A percentile compares a stretch with the other conserved stretches of the same genome.
Evolutionary conservation across 2,113 vertebrate species (phyloP).

Genomic region (Entelurus aequoreus): DNA sequence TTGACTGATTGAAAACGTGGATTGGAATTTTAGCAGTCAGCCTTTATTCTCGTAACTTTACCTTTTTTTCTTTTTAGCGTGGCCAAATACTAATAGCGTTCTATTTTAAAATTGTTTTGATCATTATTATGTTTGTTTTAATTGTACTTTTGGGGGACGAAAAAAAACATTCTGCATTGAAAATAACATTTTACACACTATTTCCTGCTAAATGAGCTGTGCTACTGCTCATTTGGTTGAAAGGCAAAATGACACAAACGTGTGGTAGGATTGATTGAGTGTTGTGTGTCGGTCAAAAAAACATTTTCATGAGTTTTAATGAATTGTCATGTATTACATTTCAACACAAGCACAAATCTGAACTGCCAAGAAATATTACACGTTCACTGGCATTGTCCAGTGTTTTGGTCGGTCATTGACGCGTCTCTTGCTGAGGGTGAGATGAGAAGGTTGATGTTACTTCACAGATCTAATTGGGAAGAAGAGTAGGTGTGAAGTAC

Average conservation of each 20-base stretch:
- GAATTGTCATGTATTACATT: constrained; percentile 15
- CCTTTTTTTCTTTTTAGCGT: too few relatives aligned
- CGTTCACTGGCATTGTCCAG: constrained; percentile 11
- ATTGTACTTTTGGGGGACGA: constrained; percentile 26
- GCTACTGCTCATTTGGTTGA: constrained; percentile 31
- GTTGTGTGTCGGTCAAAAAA: constrained; percentile 5
- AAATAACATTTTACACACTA: constrained; percentile 41
- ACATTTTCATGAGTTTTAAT: constrained; percentile 20
- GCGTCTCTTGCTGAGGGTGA: not conserved
- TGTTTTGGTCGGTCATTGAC: not conserved
- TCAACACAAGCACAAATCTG: constrained; percentile 50
- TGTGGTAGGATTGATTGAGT: constrained; percentile 1
- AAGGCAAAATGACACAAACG: constrained; percentile 14
- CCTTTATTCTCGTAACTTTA: too few relatives aligned
- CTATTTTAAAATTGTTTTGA: constrained; percentile 22
- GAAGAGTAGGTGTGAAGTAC: not conserved
- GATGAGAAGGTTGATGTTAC: constrained; percentile 1
- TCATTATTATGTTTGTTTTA: constrained; percentile 11
- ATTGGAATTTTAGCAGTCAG: too few relatives aligned
- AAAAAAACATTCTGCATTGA: constrained; percentile 58
- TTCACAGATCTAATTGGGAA: not conserved
- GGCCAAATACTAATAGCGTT: constrained; percentile 31
- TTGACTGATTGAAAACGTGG: too few relatives aligned
- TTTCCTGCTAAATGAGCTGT: constrained; percentile 29
- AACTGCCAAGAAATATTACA: constrained; percentile 23